These are phyloP conservation scores for Oxyruncus cristatus DNA, from an alignment of 2,113 vertebrate species.

Conservation along the genomic window DNA sequence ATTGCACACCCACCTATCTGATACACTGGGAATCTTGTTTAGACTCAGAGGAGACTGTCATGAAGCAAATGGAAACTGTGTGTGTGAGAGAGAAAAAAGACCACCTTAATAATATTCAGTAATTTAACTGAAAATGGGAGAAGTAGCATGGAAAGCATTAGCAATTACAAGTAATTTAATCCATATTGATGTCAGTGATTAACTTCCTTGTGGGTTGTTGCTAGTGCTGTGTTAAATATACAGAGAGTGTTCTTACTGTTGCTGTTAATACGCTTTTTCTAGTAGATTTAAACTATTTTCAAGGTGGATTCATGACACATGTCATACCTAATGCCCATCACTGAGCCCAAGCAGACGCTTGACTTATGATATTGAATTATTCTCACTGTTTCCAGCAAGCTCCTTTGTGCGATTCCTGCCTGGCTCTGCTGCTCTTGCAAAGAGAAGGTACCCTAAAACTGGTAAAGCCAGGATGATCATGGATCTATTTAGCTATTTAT, in stretches of 20 bases:
- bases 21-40: neutral
- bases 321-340: rapidly evolving
- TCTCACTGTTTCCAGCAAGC: neutral
- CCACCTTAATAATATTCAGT: neutral
- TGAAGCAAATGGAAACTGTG: neutral
- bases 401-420: neutral
- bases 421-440: neutral
- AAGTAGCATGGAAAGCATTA: neutral
- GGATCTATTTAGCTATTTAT: neutral
- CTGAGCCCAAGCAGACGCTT: neutral
- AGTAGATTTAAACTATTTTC: neutral
- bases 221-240: rapidly evolving
- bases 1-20: neutral
- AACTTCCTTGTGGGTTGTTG: neutral
- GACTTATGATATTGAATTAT: neutral
- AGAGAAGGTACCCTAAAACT: neutral
- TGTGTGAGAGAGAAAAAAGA: rapidly evolving
- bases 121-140: neutral
- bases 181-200: neutral
- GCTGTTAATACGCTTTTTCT: neutral
- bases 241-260: neutral
- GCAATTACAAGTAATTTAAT: neutral
- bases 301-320: rapidly evolving
- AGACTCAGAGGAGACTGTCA: neutral
- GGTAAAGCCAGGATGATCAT: neutral